Evolutionary conservation across 2,797 vertebrate species (phyloP).

Genomic region (Pangasius mekongensis): DNA sequence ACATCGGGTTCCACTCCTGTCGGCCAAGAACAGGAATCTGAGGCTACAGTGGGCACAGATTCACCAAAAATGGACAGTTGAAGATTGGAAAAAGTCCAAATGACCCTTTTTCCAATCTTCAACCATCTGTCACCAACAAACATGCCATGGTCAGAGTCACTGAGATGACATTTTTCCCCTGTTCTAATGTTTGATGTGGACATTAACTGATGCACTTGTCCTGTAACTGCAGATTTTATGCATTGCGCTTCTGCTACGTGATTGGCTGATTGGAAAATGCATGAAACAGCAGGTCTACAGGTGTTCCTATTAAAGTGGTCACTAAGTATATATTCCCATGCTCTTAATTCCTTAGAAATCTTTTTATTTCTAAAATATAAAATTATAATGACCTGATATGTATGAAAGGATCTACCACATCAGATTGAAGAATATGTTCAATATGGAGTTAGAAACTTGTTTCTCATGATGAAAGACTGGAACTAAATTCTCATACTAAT

Average conservation of each 20-base stretch:
- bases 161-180: background rate
- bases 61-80: background rate
- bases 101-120: background rate
- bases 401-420: background rate
- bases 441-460: background rate
- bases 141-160: background rate
- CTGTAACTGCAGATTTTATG: too few species aligned
- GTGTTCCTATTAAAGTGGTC: background rate
- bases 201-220: background rate
- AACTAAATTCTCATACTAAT: background rate
- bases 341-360: too few species aligned
- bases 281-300: background rate
- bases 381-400: background rate
- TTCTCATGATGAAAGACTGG: background rate
- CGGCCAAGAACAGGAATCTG: background rate
- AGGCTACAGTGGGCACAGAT: background rate
- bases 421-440: background rate
- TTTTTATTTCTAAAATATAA: background rate
- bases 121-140: background rate
- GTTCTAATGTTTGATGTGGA: background rate
- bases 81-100: background rate
- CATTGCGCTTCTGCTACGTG: background rate
- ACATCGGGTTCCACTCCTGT: background rate
- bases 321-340: background rate
- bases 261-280: background rate